Percentiles rank a stretch among this genome's conserved stretches.
phyloP scores from a whole-genome alignment of 2,113 vertebrate species.

The Centropristis striata region DNA sequence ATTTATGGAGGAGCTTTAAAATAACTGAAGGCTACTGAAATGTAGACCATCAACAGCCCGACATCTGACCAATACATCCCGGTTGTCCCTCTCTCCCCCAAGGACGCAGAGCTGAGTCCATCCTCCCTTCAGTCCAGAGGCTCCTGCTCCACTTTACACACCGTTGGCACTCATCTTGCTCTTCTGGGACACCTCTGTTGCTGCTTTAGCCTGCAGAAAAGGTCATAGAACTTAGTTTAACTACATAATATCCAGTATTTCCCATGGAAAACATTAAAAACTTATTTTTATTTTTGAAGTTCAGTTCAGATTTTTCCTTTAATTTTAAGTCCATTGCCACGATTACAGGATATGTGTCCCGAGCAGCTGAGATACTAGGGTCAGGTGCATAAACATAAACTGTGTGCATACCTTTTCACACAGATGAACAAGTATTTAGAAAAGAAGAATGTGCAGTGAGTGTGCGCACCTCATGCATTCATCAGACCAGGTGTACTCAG shows the following conservation, averaged over 20 bases:
- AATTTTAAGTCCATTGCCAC: no score
- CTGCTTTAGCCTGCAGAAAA: constrained; percentile 81
- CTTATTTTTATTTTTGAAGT: neutral
- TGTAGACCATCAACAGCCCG: neutral
- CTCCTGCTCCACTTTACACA: constrained; percentile 62
- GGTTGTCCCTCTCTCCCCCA: neutral
- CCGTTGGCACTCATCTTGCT: constrained; percentile 87
- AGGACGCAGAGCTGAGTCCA: neutral
- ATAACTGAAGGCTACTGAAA: constrained; percentile 6
- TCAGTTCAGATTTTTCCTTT: neutral
- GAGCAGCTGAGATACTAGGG: no score
- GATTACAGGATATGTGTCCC: no score
- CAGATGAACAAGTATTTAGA: no score
- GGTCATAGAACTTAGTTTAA: neutral
- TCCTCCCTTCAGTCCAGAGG: constrained; percentile 25
- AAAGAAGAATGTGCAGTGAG: no score
- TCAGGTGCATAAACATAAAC: no score
- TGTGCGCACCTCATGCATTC: no score
- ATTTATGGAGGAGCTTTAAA: neutral
- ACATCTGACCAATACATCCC: neutral
- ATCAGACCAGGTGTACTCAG: no score
- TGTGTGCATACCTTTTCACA: no score
- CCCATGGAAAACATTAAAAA: neutral
- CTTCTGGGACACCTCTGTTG: constrained; percentile 81
- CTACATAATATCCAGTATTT: neutral